A percentile compares a stretch with the other conserved stretches of the same genome.
Evolutionary conservation across 2,113 vertebrate genomes (phyloP).

Genomic region (Macquaria ambigua): DNA sequence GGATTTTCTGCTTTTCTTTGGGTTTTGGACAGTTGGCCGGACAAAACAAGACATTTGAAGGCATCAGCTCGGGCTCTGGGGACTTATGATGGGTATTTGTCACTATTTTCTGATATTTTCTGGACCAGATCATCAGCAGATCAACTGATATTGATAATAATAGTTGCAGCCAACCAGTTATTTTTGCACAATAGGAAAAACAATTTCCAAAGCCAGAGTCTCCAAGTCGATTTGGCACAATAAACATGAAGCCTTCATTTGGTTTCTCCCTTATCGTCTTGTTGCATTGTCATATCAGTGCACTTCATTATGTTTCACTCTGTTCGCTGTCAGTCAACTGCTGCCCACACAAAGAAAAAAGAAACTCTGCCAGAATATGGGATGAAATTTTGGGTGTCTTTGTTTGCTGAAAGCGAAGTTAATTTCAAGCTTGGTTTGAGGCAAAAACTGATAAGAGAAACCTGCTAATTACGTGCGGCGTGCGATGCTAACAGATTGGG

Average conservation of each 20-base stretch:
- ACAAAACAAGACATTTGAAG: not conserved
- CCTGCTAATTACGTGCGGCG: not conserved
- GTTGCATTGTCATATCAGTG: slow-evolving; percentile 37
- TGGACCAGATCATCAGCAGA: slow-evolving; percentile 22
- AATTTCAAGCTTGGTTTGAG: slow-evolving; percentile 58
- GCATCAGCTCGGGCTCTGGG: not conserved
- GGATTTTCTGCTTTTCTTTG: not conserved
- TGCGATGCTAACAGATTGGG: not conserved
- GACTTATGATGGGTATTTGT: not conserved
- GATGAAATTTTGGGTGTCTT: slow-evolving; percentile 18
- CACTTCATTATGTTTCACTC: slow-evolving; percentile 59
- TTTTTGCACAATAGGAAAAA: slow-evolving; percentile 21
- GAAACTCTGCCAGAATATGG: slow-evolving; percentile 23
- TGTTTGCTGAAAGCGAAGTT: slow-evolving; percentile 36
- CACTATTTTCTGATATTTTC: not conserved
- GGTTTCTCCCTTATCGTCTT: slow-evolving; percentile 21
- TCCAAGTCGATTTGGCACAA: not conserved
- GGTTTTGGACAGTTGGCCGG: not conserved
- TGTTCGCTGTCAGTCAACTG: slow-evolving; percentile 61
- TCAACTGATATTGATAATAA: slow-evolving; percentile 16
- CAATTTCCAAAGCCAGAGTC: not conserved
- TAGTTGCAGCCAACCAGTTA: slow-evolving; percentile 3
- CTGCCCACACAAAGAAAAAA: slow-evolving; percentile 34
- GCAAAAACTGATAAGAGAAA: slow-evolving; percentile 23
- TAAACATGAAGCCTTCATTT: slow-evolving; percentile 29